These are phyloP conservation scores for Aphidius colemani DNA, from an alignment of 2,888 invertebrate genomes.

Conservation along the genomic window DNA sequence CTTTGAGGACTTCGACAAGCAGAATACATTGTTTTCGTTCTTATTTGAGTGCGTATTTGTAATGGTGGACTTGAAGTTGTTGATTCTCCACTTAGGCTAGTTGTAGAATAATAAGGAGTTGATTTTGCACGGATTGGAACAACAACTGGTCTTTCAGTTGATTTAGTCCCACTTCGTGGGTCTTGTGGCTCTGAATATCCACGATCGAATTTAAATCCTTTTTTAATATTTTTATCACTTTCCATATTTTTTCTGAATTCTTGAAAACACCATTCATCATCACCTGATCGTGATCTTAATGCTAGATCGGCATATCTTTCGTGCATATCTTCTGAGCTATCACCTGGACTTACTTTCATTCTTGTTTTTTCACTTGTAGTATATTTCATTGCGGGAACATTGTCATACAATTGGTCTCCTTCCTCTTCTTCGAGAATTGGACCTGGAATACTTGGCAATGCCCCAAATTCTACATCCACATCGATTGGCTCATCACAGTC, in stretches of 20 bases:
- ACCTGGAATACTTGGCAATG: conserved; percentile 41
- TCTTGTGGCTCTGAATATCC: conserved; percentile 48
- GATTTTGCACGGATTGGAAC: conserved; percentile 59
- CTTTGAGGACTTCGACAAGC: conserved; percentile 56
- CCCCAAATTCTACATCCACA: conserved; percentile 44
- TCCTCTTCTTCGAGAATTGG: conserved; percentile 55
- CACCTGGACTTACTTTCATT: conserved; percentile 48
- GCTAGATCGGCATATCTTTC: conserved; percentile 52
- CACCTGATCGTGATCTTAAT: conserved; percentile 41
- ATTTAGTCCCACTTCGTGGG: conserved; percentile 58
- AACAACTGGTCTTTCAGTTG: conserved; percentile 63
- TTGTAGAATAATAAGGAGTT: conserved; percentile 60
- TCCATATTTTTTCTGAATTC: conserved; percentile 33
- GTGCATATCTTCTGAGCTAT: conserved; percentile 57
- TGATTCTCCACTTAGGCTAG: conserved; percentile 68
- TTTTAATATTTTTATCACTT: conserved; percentile 25
- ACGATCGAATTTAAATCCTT: conserved; percentile 38
- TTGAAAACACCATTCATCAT: conserved; percentile 53
- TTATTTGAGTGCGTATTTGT: conserved; percentile 54
- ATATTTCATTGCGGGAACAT: conserved; percentile 57
- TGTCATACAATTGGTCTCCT: conserved; percentile 54
- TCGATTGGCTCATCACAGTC: conserved; percentile 52
- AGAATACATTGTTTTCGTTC: conserved; percentile 56
- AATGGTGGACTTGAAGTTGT: conserved; percentile 61
- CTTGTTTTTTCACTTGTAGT: conserved; percentile 47